phyloP scores from a whole-genome alignment of 2,888 invertebrate genomes.

The Lingula anatina region DNA sequence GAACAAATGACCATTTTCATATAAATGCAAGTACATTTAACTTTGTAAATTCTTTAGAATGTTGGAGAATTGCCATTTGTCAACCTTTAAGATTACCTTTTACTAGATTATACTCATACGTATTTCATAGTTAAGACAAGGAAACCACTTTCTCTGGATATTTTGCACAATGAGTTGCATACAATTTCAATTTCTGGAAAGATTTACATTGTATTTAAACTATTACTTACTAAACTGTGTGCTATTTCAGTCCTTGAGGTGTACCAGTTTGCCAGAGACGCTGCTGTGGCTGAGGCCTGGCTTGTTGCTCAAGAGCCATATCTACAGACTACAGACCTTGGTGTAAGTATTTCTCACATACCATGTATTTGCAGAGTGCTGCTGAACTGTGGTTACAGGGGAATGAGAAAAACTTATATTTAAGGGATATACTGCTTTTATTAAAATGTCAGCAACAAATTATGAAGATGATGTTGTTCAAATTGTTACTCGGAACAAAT shows the following conservation, averaged over 20 bases:
- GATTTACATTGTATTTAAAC: neutral
- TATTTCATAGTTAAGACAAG: too few species aligned
- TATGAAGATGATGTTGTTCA: too few species aligned
- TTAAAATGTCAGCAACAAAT: too few species aligned
- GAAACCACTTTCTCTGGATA: too few species aligned
- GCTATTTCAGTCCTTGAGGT: conserved; percentile 72
- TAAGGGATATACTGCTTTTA: too few species aligned
- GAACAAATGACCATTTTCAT: too few species aligned
- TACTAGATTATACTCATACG: too few species aligned
- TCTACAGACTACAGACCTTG: conserved; percentile 89
- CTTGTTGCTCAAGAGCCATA: conserved; percentile 98
- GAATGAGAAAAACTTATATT: neutral
- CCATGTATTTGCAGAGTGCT: neutral
- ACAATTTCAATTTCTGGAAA: neutral
- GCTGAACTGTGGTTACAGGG: neutral
- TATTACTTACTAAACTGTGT: neutral
- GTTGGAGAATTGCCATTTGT: neutral
- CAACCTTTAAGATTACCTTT: conserved; percentile 74
- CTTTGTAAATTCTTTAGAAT: too few species aligned
- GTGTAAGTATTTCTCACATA: conserved; percentile 56
- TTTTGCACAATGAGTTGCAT: neutral
- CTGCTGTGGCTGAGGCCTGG: conserved; percentile 99
- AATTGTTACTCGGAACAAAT: too few species aligned
- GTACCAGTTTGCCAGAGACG: conserved; percentile 99
- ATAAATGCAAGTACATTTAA: too few species aligned